These are phyloP conservation scores for Pristionchus japonicus DNA, from an alignment of 2,888 invertebrate genomes.

Conservation along the genomic window DNA sequence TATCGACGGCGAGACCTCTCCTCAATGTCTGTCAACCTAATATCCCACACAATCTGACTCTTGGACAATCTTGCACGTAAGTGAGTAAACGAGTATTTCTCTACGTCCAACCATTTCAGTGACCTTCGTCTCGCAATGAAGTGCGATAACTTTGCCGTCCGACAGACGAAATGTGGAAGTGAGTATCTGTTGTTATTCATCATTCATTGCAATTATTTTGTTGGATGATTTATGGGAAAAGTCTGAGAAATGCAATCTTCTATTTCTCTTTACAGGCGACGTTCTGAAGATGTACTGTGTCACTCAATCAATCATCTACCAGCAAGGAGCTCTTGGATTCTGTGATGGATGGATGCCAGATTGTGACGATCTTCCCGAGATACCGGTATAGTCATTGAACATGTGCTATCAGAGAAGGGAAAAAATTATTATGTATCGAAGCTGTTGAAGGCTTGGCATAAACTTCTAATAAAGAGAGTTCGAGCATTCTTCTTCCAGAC, in stretches of 20 bases:
- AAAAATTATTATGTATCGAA: too few relatives aligned
- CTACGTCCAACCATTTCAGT: background rate
- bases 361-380: background rate
- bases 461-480: background rate
- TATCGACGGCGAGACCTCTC: background rate
- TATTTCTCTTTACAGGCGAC: background rate
- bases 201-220: too few relatives aligned
- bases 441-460: too few relatives aligned
- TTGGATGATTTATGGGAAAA: too few relatives aligned
- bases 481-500: background rate
- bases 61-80: background rate
- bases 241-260: too few relatives aligned
- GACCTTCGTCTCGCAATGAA: conserved; percentile 33
- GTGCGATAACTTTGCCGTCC: background rate
- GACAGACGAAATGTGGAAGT: too few relatives aligned
- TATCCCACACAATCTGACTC: conserved; percentile 35
- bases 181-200: too few relatives aligned
- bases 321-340: conserved; percentile 32
- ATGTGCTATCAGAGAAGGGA: too few relatives aligned
- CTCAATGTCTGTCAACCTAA: background rate
- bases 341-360: conserved; percentile 40
- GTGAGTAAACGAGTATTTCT: too few relatives aligned
- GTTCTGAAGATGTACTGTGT: background rate
- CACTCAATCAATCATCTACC: background rate
- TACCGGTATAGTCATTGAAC: background rate